Evolutionary conservation across 2,797 vertebrate genomes (phyloP).

Genomic region (Siniperca undulata): DNA sequence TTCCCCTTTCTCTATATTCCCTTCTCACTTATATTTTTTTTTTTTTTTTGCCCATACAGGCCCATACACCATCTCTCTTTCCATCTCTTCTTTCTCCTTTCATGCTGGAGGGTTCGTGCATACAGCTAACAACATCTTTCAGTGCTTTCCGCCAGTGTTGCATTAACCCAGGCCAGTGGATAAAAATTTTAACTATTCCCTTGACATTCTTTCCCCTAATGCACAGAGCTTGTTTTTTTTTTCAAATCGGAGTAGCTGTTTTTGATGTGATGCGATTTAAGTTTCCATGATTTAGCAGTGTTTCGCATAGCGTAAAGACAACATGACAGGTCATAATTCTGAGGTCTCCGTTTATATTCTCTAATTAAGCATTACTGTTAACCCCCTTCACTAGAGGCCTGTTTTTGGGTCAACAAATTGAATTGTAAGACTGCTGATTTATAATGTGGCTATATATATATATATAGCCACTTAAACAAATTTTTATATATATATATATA

Average conservation of each 20-base stretch:
- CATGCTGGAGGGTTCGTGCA: conserved; percentile 41
- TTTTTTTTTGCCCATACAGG: conserved; percentile 3
- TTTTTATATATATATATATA: no score
- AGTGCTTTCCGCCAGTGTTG: conserved; percentile 49
- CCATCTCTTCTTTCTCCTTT: conserved; percentile 39
- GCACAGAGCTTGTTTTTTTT: conserved; percentile 46
- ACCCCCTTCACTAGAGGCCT: neutral
- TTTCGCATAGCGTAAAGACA: conserved; percentile 31
- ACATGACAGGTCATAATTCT: conserved; percentile 17
- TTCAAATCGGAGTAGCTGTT: conserved; percentile 21
- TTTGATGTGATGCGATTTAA: conserved; percentile 44
- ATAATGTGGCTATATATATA: neutral
- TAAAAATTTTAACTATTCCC: conserved; percentile 54
- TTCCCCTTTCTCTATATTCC: conserved; percentile 27
- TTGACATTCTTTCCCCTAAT: conserved; percentile 38
- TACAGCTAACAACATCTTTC: conserved; percentile 45
- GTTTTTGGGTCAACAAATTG: conserved; percentile 5
- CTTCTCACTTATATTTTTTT: conserved; percentile 17
- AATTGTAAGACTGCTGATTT: neutral
- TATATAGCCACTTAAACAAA: no score
- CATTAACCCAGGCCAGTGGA: conserved; percentile 55
- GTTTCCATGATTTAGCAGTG: conserved; percentile 43
- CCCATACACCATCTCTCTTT: neutral
- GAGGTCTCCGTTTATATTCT: conserved; percentile 15
- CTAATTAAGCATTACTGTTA: neutral